phyloP scores from a whole-genome alignment of 2,888 invertebrate genomes.

The Cheilosia urbana region DNA sequence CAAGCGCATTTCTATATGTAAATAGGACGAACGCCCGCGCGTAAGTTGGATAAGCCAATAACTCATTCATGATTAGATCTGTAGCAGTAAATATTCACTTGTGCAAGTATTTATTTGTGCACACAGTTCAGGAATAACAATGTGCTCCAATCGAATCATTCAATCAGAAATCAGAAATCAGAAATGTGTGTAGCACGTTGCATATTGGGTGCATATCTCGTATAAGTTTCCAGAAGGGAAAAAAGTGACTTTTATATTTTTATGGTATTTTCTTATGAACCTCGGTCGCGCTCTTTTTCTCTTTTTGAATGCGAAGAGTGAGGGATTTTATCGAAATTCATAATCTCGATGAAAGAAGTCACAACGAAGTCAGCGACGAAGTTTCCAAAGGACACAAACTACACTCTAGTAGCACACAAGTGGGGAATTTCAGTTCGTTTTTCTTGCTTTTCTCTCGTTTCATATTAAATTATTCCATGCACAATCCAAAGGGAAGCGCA shows the following conservation, averaged over 20 bases:
- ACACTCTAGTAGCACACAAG: conserved; percentile 16
- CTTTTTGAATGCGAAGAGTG: conserved; percentile 10
- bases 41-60: conserved; percentile 42
- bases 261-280: conserved; percentile 49
- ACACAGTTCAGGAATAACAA: conserved; percentile 42
- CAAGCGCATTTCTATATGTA: conserved; percentile 18
- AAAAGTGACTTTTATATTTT: conserved; percentile 48
- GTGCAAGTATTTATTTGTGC: conserved; percentile 24
- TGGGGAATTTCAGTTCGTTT: conserved; percentile 58
- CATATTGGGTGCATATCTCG: conserved; percentile 37
- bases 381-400: conserved; percentile 47
- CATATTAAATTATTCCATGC: conserved; percentile 72
- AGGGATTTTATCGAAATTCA: conserved; percentile 69
- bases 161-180: conserved; percentile 51
- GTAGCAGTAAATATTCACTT: conserved; percentile 30
- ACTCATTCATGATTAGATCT: conserved; percentile 67
- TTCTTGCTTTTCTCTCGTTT: conserved; percentile 60
- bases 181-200: conserved; percentile 48
- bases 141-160: conserved; percentile 54
- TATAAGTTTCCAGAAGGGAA: conserved; percentile 13
- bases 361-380: conserved; percentile 44
- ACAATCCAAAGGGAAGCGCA: conserved; percentile 66
- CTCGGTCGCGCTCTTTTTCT: conserved; percentile 21
- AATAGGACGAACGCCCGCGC: conserved; percentile 24
- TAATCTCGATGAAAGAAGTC: conserved; percentile 71